Evolutionary conservation across 2,113 vertebrate species (phyloP), one percentile per base, ranked within the genome.

Genomic region (Bagarius yarrelli): DNA sequence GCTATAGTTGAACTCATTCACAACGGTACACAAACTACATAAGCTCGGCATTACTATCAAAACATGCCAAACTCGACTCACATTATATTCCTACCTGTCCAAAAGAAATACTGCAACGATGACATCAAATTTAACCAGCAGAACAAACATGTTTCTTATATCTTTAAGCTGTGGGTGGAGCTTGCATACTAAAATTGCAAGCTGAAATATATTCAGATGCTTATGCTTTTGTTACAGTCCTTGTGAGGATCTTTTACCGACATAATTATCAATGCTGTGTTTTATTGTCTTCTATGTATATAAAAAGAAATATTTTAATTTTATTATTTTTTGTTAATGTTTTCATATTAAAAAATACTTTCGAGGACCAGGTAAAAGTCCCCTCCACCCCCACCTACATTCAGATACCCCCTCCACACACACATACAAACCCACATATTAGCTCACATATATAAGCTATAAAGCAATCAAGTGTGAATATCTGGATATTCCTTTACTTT

Each of bases 161-260:
- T n/a, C n/a, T 55, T 14, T 73, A 15, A 71, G 56, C 2, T 67
- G 27, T 64, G 72, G 25, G 15, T 36, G 47, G 32, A 50, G 59
- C 40, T 11, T 60, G 32, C 74, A 61, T 40, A 80, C 44, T 64
- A 71, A 81, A 80, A 44, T 30, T 36, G 0, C 30, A 47, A 19
- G 40, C 55, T 80, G 3, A 80, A 67, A 27, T 57, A 40, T 66
- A 79, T 21, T 23, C 40, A 50, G 8, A 18, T 30, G n/a, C n/a
- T 50, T n/a, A 16, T 44, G 3, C 50, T 27, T 27, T 5, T 70
- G 18, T 50, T 70, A 70, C 13, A 47, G 14, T 70, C 23, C 14
- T 18, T 50, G 23, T 70, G 40, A 70, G 67, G 67, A 70, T 15
- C 23, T 25, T 70, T 30, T 36, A 70, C 1, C 25, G 40, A 6